A percentile compares a stretch with the other conserved stretches of the same genome.
phyloP scores from a whole-genome alignment of 2,888 invertebrate genomes.

The Tenthredo scrophulariae region DNA sequence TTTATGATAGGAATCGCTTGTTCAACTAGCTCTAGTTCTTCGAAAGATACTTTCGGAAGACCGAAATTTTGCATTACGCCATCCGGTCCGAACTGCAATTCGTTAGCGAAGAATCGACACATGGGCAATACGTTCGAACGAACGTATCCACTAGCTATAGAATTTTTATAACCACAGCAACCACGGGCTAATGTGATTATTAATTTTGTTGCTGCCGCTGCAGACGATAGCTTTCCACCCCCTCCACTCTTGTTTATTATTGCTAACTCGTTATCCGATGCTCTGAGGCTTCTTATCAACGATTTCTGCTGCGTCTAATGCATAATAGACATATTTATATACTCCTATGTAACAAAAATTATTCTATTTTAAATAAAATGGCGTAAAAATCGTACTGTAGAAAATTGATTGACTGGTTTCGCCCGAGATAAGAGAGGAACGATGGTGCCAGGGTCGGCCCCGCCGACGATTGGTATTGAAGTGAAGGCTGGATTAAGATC shows the following conservation, averaged over 20 bases:
- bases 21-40: slow-evolving; percentile 67
- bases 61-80: slow-evolving; percentile 68
- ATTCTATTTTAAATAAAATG: background rate
- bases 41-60: slow-evolving; percentile 68
- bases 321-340: background rate
- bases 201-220: slow-evolving; percentile 69
- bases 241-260: slow-evolving; percentile 55
- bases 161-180: slow-evolving; percentile 63
- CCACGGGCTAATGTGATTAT: slow-evolving; percentile 67
- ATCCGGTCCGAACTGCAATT: slow-evolving; percentile 67
- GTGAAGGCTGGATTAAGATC: slow-evolving; percentile 69
- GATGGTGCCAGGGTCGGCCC: slow-evolving; percentile 68
- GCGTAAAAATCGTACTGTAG: slow-evolving; percentile 58
- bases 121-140: slow-evolving; percentile 69
- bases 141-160: slow-evolving; percentile 68
- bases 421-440: slow-evolving; percentile 71
- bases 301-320: slow-evolving; percentile 65
- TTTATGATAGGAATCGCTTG: slow-evolving; percentile 68
- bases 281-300: slow-evolving; percentile 64
- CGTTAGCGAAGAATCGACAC: slow-evolving; percentile 69
- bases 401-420: slow-evolving; percentile 66
- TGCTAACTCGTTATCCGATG: slow-evolving; percentile 64
- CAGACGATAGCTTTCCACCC: slow-evolving; percentile 66
- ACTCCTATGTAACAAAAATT: background rate
- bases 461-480: slow-evolving; percentile 70